A percentile compares a stretch with the other conserved stretches of the same genome.
phyloP scores from a whole-genome alignment of 92 coral and sea anemone species.

The Epizoanthus scotinus region DNA sequence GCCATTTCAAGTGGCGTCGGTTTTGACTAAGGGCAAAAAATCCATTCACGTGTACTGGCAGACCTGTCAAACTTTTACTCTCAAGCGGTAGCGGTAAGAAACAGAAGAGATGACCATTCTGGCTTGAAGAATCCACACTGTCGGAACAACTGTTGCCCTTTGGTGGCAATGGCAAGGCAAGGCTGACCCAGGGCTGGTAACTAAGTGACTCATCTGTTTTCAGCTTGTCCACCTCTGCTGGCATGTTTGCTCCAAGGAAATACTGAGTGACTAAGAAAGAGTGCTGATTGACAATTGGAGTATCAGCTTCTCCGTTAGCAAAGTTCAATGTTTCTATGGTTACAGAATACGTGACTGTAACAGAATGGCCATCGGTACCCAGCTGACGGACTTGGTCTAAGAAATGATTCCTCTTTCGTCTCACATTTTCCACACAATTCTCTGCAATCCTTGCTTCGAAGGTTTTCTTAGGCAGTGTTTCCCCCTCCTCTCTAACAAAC shows the following conservation, averaged over 20 bases:
- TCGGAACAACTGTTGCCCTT: neutral
- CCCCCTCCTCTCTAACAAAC: constrained; percentile 47
- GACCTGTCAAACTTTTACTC: constrained; percentile 72
- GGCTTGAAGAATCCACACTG: neutral
- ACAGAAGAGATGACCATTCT: constrained; percentile 74
- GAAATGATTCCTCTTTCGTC: constrained; percentile 52
- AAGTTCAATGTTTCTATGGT: neutral
- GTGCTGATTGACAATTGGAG: constrained; percentile 35
- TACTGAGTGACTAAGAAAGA: constrained; percentile 63
- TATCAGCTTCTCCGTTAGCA: constrained; percentile 19
- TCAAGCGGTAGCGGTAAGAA: constrained; percentile 74
- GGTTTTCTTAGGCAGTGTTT: constrained; percentile 25
- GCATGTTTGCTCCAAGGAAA: constrained; percentile 50
- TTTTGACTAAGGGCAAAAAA: constrained; percentile 83
- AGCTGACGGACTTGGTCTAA: constrained; percentile 22
- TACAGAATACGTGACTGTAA: no score
- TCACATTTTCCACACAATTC: constrained; percentile 48
- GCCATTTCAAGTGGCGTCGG: constrained; percentile 81
- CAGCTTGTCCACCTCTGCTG: constrained; percentile 47
- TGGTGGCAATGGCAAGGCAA: constrained; percentile 73
- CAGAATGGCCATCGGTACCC: no score
- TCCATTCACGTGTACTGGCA: constrained; percentile 83
- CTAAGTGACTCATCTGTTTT: constrained; percentile 56
- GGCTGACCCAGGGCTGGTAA: constrained; percentile 82
- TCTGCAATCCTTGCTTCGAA: constrained; percentile 69